phyloP scores from a whole-genome alignment of 1,140 invertebrate genomes.

The Saccostrea echinata region DNA sequence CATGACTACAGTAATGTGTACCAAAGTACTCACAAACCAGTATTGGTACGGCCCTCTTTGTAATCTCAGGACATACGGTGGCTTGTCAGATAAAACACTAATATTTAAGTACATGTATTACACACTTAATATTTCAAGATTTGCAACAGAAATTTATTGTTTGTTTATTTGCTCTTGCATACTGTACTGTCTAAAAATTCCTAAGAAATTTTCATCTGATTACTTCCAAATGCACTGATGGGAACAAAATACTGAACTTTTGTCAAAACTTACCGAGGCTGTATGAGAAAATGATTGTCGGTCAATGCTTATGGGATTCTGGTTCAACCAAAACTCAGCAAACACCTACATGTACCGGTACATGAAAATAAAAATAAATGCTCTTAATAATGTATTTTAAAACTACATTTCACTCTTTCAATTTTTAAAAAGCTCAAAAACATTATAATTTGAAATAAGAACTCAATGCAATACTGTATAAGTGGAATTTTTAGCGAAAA shows the following conservation, averaged over 20 bases:
- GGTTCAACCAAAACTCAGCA: constrained; percentile 91
- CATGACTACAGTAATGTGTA: neutral
- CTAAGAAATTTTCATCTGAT: neutral
- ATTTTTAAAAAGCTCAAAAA: no score
- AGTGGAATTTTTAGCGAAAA: no score
- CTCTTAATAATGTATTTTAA: no score
- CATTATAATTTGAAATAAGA: no score
- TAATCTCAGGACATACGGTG: neutral
- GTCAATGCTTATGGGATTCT: constrained; percentile 71
- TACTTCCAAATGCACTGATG: neutral
- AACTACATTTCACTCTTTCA: neutral
- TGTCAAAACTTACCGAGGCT: neutral
- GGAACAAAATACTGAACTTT: neutral
- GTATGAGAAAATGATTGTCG: constrained; percentile 25
- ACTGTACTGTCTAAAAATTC: neutral
- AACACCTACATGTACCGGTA: constrained; percentile 82
- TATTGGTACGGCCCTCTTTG: neutral
- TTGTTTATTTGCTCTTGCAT: neutral
- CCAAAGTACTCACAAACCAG: constrained; percentile 30
- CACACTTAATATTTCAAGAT: no score
- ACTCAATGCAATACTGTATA: no score
- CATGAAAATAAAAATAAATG: neutral
- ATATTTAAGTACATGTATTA: neutral
- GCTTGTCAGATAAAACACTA: constrained; percentile 23
- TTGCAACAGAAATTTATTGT: no score